Percentiles rank a stretch among this genome's conserved stretches.
These are phyloP conservation scores for Hoplias malabaricus DNA, from an alignment of 2,113 vertebrate species.

Conservation along the genomic window DNA sequence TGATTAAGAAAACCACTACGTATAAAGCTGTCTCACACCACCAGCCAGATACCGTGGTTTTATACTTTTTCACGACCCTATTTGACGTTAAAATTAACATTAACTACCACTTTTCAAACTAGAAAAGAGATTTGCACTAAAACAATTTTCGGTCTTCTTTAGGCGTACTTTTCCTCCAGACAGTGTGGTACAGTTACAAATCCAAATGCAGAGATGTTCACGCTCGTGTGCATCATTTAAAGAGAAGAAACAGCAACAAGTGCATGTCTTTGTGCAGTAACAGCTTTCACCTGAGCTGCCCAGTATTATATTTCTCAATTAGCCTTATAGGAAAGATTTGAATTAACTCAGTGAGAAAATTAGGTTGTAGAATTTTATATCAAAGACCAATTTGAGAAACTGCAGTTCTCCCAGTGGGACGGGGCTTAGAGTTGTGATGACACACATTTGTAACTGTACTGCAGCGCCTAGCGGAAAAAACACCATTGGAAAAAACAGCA, in stretches of 20 bases:
- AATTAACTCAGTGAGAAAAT: too few relatives aligned
- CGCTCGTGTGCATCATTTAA: too few relatives aligned
- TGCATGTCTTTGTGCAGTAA: too few relatives aligned
- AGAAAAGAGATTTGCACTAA: constrained; percentile 82
- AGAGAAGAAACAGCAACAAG: too few relatives aligned
- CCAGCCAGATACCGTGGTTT: constrained; percentile 52
- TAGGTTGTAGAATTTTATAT: too few relatives aligned
- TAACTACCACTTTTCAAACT: constrained; percentile 73
- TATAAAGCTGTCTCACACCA: constrained; percentile 53
- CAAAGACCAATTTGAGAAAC: too few relatives aligned
- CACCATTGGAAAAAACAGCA: constrained; percentile 64
- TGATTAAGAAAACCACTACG: constrained; percentile 55
- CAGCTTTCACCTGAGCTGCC: too few relatives aligned
- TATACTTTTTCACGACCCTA: constrained; percentile 55
- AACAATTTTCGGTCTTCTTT: constrained; percentile 73
- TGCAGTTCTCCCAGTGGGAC: too few relatives aligned
- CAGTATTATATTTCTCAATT: too few relatives aligned
- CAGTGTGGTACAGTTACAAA: neutral
- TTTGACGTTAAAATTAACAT: constrained; percentile 38
- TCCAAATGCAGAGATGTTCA: too few relatives aligned
- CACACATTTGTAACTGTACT: neutral
- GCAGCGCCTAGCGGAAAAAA: neutral
- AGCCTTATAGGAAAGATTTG: too few relatives aligned
- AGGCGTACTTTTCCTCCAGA: neutral
- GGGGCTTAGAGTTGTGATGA: too few relatives aligned